These are phyloP conservation scores for Microchrysa polita DNA, from an alignment of 2,888 invertebrate species.

Conservation along the genomic window DNA sequence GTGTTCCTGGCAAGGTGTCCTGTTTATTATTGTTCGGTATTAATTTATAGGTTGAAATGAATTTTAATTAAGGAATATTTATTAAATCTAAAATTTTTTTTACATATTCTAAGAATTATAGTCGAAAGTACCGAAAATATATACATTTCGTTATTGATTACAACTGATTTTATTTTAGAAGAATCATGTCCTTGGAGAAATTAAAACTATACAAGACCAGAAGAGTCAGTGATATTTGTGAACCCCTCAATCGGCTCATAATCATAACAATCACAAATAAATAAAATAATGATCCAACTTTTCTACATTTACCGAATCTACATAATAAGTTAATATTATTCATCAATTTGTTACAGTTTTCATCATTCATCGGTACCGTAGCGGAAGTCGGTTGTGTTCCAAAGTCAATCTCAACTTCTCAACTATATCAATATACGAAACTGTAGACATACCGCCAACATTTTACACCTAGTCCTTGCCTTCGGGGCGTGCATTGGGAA, in stretches of 20 bases:
- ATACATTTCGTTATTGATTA: too few relatives aligned
- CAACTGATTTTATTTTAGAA: too few relatives aligned
- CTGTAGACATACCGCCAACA: not conserved
- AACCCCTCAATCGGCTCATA: too few relatives aligned
- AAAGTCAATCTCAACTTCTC: not conserved
- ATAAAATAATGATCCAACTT: not conserved
- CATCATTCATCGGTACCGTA: constrained; percentile 12
- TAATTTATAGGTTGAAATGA: constrained; percentile 31
- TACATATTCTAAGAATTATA: too few relatives aligned
- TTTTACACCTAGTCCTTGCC: constrained; percentile 16
- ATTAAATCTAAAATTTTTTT: too few relatives aligned
- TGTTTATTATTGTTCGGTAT: not conserved
- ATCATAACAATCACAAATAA: too few relatives aligned
- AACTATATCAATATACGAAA: not conserved
- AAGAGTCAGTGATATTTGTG: too few relatives aligned
- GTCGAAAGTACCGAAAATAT: too few relatives aligned
- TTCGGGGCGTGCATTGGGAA: not conserved
- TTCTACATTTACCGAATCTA: constrained; percentile 30
- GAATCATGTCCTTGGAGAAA: too few relatives aligned
- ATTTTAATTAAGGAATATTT: constrained; percentile 31
- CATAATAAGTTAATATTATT: constrained; percentile 41
- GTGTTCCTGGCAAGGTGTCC: not conserved
- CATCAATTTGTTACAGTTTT: constrained; percentile 34
- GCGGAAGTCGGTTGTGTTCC: not conserved
- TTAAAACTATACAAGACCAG: too few relatives aligned